Evolutionary conservation across 2,113 vertebrate genomes (phyloP).

Genomic region (Synodontis membranacea): DNA sequence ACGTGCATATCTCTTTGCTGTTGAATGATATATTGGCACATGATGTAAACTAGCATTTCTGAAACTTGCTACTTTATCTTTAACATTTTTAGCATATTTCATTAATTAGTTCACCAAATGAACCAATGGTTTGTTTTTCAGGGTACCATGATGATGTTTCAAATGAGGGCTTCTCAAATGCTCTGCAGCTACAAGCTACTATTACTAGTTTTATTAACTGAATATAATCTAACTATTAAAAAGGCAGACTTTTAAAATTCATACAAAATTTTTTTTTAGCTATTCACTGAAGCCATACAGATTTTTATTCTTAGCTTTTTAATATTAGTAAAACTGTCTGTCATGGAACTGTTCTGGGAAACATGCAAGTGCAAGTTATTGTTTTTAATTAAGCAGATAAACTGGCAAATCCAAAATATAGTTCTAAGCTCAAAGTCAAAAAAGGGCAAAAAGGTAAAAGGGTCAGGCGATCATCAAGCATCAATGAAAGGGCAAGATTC

Average conservation of each 20-base stretch:
- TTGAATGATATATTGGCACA: background rate
- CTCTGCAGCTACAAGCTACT: background rate
- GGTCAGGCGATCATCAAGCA: no score
- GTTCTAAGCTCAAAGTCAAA: no score
- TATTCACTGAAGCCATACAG: background rate
- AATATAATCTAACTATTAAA: background rate
- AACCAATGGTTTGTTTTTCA: background rate
- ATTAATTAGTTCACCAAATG: background rate
- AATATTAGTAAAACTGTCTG: background rate
- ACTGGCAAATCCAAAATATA: no score
- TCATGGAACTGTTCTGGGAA: background rate
- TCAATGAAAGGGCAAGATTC: no score
- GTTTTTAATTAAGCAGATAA: no score
- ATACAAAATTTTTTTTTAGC: background rate
- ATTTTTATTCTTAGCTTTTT: background rate
- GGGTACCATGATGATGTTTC: background rate
- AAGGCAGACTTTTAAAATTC: background rate
- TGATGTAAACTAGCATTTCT: background rate
- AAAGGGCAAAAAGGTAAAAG: no score
- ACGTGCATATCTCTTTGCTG: background rate
- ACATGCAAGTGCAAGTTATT: no score
- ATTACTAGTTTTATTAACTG: background rate
- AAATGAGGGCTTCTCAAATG: background rate
- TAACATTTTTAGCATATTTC: background rate
- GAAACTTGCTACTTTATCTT: background rate